Percentiles rank a stretch among this genome's conserved stretches.
Evolutionary conservation across 2,797 vertebrate genomes (phyloP).

Genomic region (Luscinia luscinia): DNA sequence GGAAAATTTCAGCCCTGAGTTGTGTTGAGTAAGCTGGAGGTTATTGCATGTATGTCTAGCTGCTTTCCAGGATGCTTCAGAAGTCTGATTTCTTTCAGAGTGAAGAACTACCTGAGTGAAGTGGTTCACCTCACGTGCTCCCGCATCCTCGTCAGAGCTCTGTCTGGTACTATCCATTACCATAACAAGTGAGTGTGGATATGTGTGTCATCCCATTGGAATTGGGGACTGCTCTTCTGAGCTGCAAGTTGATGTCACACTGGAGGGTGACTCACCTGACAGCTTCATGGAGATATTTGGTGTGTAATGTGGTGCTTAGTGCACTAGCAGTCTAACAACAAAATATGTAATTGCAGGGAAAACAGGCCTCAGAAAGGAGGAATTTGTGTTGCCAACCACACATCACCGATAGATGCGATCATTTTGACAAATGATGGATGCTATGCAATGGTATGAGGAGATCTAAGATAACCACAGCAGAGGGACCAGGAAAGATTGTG

Average conservation of each 20-base stretch:
- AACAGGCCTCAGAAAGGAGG: slow-evolving; percentile 93
- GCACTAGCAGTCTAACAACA: background rate
- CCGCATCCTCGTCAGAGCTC: slow-evolving; percentile 90
- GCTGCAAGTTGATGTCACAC: background rate
- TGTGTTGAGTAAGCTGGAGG: background rate
- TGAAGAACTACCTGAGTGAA: slow-evolving; percentile 89
- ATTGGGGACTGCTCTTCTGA: background rate
- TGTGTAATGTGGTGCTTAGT: background rate
- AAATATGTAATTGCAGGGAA: slow-evolving; percentile 81
- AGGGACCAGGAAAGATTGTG: background rate
- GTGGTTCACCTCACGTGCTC: slow-evolving; percentile 92
- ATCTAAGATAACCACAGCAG: background rate
- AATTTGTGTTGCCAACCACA: slow-evolving; percentile 97
- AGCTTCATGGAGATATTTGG: background rate
- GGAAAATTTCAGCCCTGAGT: background rate
- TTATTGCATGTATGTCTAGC: accelerated
- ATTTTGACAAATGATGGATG: slow-evolving; percentile 95
- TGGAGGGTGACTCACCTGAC: background rate
- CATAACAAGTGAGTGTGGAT: slow-evolving; percentile 87
- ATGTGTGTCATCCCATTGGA: background rate
- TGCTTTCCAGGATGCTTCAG: background rate
- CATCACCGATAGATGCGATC: slow-evolving; percentile 92
- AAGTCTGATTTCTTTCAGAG: slow-evolving; percentile 70
- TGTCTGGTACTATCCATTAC: slow-evolving; percentile 90
- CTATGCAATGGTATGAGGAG: slow-evolving; percentile 92